phyloP scores from a whole-genome alignment of 2,888 invertebrate genomes.

The Leptodirus hochenwartii region DNA sequence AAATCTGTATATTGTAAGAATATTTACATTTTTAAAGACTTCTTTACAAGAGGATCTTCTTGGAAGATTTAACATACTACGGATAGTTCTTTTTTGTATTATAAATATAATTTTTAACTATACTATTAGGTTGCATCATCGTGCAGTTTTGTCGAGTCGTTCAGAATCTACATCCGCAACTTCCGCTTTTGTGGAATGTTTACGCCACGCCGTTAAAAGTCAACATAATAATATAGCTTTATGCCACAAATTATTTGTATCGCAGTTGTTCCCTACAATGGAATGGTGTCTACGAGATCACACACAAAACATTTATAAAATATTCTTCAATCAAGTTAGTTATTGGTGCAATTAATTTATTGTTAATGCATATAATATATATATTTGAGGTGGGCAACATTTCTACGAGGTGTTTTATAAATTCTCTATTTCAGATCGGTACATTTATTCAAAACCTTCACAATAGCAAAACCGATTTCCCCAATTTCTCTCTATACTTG shows the following conservation, averaged over 20 bases:
- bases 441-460: too few relatives aligned
- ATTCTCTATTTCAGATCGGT: too few relatives aligned
- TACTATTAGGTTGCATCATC: slow-evolving; percentile 36
- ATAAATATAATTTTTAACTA: slow-evolving; percentile 2
- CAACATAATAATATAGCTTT: slow-evolving; percentile 28
- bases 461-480: too few relatives aligned
- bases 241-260: slow-evolving; percentile 26
- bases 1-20: not conserved
- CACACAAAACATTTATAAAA: slow-evolving; percentile 24
- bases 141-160: slow-evolving; percentile 38
- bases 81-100: too few relatives aligned
- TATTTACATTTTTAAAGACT: too few relatives aligned
- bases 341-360: too few relatives aligned
- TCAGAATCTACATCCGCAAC: slow-evolving; percentile 50
- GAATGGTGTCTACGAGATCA: slow-evolving; percentile 30
- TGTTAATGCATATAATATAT: too few relatives aligned
- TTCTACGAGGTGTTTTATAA: too few relatives aligned
- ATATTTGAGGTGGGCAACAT: too few relatives aligned
- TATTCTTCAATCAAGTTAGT: slow-evolving; percentile 31
- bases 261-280: slow-evolving; percentile 28
- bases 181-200: slow-evolving; percentile 53
- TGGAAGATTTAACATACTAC: too few relatives aligned
- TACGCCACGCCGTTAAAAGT: slow-evolving; percentile 40
- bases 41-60: too few relatives aligned
- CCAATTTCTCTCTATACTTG: too few relatives aligned